Conservation (phyloP, 2,888 invertebrate genomes). For the Andrena bucephala region DNA sequence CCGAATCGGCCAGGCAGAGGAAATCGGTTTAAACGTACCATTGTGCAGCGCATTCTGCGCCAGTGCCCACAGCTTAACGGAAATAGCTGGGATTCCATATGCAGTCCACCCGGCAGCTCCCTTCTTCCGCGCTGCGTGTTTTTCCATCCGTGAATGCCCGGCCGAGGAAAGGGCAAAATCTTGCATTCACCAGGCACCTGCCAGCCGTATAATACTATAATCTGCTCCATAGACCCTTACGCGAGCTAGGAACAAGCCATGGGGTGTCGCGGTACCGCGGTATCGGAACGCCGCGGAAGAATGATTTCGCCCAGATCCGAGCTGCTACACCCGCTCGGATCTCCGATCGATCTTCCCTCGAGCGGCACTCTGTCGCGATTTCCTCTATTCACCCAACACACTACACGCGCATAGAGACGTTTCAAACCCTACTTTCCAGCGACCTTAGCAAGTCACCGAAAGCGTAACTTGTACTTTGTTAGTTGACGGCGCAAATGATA, state of each 20-base stretch:
- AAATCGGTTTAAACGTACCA: constrained; percentile 39
- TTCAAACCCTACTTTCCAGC: too few species aligned
- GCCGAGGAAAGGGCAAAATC: constrained; percentile 10
- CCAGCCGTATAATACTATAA: not conserved
- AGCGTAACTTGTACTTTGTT: too few species aligned
- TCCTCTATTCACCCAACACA: too few species aligned
- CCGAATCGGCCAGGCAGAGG: constrained; percentile 10
- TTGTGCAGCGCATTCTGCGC: constrained; percentile 36
- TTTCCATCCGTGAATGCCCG: constrained; percentile 5
- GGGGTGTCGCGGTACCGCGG: not conserved
- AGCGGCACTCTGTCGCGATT: too few species aligned
- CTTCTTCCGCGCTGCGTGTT: constrained; percentile 6
- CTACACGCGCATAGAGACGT: too few species aligned
- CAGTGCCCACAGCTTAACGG: constrained; percentile 24
- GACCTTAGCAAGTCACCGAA: too few species aligned
- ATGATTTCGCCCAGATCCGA: too few species aligned
- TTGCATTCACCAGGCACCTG: not conserved
- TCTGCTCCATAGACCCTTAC: not conserved
- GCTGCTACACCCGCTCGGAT: too few species aligned
- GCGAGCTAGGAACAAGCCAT: not conserved
- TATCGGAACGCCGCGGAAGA: not conserved
- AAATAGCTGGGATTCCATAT: constrained; percentile 22
- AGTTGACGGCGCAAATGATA: too few species aligned
- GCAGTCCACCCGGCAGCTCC: not conserved
- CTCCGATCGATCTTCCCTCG: too few species aligned